Percentiles rank a stretch among this genome's conserved stretches.
Evolutionary conservation across 2,113 vertebrate species (phyloP).

Genomic region (Mormyrus lacerda): DNA sequence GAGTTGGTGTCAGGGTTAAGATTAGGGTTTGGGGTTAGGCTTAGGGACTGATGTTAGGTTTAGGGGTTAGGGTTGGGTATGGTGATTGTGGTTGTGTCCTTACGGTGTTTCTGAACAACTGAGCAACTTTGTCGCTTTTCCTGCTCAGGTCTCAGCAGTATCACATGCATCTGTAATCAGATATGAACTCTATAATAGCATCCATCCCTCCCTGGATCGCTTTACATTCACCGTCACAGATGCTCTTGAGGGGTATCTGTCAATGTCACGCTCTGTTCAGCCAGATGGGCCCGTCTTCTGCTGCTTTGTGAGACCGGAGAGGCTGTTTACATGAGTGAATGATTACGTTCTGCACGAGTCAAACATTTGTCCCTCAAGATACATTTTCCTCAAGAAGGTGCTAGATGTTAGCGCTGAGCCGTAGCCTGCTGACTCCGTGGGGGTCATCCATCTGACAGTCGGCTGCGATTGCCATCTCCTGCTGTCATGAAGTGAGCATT

Average conservation of each 20-base stretch:
- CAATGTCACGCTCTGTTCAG: neutral
- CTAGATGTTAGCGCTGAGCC: neutral
- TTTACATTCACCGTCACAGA: conserved; percentile 6
- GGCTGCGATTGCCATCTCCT: neutral
- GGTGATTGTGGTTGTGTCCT: neutral
- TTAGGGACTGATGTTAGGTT: too few species aligned
- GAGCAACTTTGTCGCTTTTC: neutral
- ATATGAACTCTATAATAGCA: neutral
- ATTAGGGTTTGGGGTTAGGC: neutral
- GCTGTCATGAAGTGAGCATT: neutral
- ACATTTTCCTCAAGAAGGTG: neutral
- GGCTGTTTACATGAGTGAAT: neutral
- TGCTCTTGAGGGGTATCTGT: neutral
- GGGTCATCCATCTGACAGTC: conserved; percentile 11
- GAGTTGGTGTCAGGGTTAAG: neutral
- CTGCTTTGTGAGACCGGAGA: neutral
- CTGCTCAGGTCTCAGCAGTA: neutral
- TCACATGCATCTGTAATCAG: conserved; percentile 4
- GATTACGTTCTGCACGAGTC: neutral
- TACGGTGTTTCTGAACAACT: neutral
- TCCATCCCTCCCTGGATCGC: neutral
- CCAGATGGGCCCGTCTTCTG: neutral
- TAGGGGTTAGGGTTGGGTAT: neutral
- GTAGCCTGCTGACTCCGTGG: neutral
- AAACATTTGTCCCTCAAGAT: neutral